Conservation (phyloP, 1,140 invertebrate species). For the Amyelois transitella region DNA sequence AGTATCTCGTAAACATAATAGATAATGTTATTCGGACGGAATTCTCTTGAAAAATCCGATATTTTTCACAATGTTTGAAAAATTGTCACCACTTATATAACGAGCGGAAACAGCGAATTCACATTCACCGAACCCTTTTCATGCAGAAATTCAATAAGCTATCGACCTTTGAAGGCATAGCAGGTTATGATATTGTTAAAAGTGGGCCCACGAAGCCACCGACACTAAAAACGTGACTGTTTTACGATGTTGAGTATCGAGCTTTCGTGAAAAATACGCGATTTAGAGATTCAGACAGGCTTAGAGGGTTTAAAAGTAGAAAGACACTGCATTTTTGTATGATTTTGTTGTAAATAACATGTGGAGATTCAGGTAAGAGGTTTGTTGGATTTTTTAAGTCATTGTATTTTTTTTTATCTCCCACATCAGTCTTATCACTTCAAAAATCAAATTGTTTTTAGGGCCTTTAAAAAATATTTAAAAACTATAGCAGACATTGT, state of each 20-base stretch:
- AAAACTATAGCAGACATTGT: no score
- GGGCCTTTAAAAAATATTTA: no score
- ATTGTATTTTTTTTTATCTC: no score
- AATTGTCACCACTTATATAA: conserved; percentile 13
- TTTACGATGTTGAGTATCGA: conserved; percentile 23
- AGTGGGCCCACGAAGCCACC: conserved; percentile 27
- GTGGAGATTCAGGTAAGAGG: no score
- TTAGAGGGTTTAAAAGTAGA: not conserved
- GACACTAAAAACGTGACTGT: conserved; percentile 44
- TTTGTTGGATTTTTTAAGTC: no score
- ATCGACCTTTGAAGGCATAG: conserved; percentile 29
- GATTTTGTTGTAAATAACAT: no score
- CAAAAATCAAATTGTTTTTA: no score
- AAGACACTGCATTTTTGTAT: no score
- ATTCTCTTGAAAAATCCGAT: no score
- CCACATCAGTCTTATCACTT: no score
- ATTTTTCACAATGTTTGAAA: not conserved
- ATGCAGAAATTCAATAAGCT: conserved; percentile 51
- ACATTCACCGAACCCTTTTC: conserved; percentile 35
- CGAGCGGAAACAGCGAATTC: conserved; percentile 22
- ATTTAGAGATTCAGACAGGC: not conserved
- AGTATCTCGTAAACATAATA: no score
- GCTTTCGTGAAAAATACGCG: conserved; percentile 30
- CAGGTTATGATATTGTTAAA: conserved; percentile 46
- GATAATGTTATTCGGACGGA: no score